These are phyloP conservation scores for Drymonia ruficornis DNA, from an alignment of 2,888 invertebrate genomes.

Conservation along the genomic window DNA sequence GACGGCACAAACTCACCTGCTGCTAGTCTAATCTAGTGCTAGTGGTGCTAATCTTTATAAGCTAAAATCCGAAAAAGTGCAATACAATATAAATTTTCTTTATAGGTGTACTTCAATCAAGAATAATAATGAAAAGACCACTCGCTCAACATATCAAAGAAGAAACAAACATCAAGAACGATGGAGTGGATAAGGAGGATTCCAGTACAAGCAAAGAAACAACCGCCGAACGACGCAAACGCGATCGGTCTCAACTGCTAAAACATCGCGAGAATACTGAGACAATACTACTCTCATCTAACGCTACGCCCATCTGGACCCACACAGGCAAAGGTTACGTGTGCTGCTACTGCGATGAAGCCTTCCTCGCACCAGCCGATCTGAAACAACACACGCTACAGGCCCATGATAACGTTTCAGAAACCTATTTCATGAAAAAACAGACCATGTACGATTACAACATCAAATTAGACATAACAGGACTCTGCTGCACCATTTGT, in stretches of 20 bases:
- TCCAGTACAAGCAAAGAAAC: background rate
- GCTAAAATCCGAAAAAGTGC: background rate
- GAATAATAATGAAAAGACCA: background rate
- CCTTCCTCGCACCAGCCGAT: conserved; percentile 45
- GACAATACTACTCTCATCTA: conserved; percentile 48
- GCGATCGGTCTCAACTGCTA: background rate
- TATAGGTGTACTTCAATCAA: conserved; percentile 48
- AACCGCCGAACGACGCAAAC: background rate
- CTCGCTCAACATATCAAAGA: background rate
- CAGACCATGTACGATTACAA: conserved; percentile 24
- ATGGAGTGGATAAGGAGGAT: background rate
- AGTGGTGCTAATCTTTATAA: too few species aligned
- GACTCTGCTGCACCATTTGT: conserved; percentile 51
- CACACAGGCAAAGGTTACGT: conserved; percentile 47
- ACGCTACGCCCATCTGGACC: conserved; percentile 55
- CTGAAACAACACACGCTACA: conserved; percentile 52
- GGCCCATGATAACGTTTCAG: conserved; percentile 15
- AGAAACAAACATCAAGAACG: background rate
- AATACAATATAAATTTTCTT: conserved; percentile 49
- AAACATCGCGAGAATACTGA: conserved; percentile 34
- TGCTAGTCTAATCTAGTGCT: too few species aligned
- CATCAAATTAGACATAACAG: conserved; percentile 58
- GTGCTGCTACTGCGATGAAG: conserved; percentile 52
- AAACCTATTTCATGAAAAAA: conserved; percentile 31
- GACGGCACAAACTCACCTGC: too few species aligned